A percentile compares a stretch with the other conserved stretches of the same genome.
Evolutionary conservation across 2,888 invertebrate species (phyloP).

Genomic region (Boloria euphrosyne): DNA sequence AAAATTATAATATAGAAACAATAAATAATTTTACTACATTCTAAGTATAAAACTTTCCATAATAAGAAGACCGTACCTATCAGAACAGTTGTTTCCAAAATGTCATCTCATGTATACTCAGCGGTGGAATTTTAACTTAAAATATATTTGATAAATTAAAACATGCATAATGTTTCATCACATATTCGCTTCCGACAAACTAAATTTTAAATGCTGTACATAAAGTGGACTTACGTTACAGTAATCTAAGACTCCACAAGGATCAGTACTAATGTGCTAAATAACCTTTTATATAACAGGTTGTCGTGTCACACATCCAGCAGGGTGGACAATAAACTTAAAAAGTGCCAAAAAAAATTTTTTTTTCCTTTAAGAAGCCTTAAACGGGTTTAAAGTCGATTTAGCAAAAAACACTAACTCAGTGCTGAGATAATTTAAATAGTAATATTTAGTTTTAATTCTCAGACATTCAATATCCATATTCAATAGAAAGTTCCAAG

Average conservation of each 20-base stretch:
- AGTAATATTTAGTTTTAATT: too few species aligned
- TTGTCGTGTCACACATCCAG: slow-evolving; percentile 6
- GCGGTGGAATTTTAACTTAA: slow-evolving; percentile 1
- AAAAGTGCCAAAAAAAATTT: neutral
- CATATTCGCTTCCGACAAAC: slow-evolving; percentile 21
- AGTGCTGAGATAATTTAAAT: neutral
- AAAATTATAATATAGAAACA: too few species aligned
- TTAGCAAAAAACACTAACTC: too few species aligned
- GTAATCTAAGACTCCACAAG: slow-evolving; percentile 23
- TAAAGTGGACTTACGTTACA: slow-evolving; percentile 16
- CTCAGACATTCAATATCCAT: too few species aligned
- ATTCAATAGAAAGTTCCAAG: too few species aligned
- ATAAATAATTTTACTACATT: too few species aligned
- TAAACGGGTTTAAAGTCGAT: too few species aligned
- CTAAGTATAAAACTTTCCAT: too few species aligned
- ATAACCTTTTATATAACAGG: slow-evolving; percentile 1
- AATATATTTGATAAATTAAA: slow-evolving; percentile 4
- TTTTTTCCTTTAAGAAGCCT: too few species aligned
- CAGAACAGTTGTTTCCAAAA: too few species aligned
- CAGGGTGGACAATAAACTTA: neutral
- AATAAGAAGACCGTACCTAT: too few species aligned
- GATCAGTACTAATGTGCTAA: slow-evolving; percentile 11
- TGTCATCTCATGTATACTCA: neutral
- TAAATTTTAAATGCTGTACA: slow-evolving; percentile 35
- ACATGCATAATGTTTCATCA: slow-evolving; percentile 14